Conservation (phyloP, 2,888 invertebrate genomes). For the Oligia latruncula region DNA sequence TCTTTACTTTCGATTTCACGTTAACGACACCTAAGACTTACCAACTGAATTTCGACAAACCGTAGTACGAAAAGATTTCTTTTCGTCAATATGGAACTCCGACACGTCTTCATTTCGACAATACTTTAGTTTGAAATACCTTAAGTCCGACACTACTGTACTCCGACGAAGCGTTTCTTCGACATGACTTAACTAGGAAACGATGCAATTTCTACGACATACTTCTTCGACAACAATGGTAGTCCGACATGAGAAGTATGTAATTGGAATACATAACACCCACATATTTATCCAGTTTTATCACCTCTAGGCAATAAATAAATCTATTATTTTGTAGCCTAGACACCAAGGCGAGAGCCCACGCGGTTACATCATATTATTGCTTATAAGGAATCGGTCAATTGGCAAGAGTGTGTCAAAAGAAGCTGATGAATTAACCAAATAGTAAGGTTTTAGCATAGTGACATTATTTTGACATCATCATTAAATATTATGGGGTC, state of each 20-base stretch:
- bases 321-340: conserved; percentile 58
- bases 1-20: conserved; percentile 30
- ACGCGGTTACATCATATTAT: conserved; percentile 58
- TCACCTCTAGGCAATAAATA: conserved; percentile 54
- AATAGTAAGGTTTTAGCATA: conserved; percentile 44
- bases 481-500: no score
- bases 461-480: conserved; percentile 28
- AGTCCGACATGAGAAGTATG: neutral
- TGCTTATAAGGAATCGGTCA: conserved; percentile 46
- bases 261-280: conserved; percentile 43
- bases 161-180: no score
- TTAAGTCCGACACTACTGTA: no score
- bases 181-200: no score
- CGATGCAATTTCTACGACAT: no score
- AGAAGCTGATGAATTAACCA: conserved; percentile 36
- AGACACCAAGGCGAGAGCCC: conserved; percentile 58
- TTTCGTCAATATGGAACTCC: no score
- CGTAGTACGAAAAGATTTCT: no score
- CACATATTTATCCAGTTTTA: conserved; percentile 53
- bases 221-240: no score
- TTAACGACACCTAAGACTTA: neutral
- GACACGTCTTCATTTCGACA: no score
- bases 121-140: no score
- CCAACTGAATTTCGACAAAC: no score
- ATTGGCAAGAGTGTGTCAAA: conserved; percentile 58